A percentile compares a stretch with the other conserved stretches of the same genome.
Conservation (phyloP, 2,888 invertebrate genomes). For the Drosophila lutescens region DNA sequence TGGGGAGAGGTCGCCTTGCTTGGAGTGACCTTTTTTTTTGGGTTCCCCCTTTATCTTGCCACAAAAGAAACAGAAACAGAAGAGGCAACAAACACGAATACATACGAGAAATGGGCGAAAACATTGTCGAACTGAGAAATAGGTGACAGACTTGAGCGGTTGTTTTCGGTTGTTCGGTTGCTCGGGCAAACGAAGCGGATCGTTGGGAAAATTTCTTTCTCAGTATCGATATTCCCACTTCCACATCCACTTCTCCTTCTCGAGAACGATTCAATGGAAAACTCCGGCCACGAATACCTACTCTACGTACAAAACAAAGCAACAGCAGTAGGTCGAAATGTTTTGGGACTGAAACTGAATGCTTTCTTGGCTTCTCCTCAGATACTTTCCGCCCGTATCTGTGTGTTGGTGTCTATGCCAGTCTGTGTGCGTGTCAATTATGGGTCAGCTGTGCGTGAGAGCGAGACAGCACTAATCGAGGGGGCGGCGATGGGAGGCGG, state of each 20-base stretch:
- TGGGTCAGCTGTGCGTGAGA: constrained; percentile 77
- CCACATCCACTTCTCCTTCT: constrained; percentile 7
- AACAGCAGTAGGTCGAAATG: constrained; percentile 47
- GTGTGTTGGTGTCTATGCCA: constrained; percentile 20
- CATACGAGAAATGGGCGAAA: constrained; percentile 61
- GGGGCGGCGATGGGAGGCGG: constrained; percentile 28
- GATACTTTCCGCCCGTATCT: constrained; percentile 44
- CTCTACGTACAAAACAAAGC: constrained; percentile 32
- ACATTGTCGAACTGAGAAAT: constrained; percentile 56
- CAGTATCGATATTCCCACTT: constrained; percentile 37
- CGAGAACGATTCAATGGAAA: constrained; percentile 77
- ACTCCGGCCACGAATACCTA: constrained; percentile 47
- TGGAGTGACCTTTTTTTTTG: constrained; percentile 66
- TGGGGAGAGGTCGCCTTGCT: constrained; percentile 12
- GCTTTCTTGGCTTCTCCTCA: constrained; percentile 51
- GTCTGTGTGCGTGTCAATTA: constrained; percentile 60
- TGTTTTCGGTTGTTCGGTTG: constrained; percentile 23
- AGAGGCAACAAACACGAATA: constrained; percentile 17
- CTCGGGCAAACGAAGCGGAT: constrained; percentile 50
- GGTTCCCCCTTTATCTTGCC: constrained; percentile 20
- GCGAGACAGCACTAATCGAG: constrained; percentile 26
- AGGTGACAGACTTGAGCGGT: constrained; percentile 45
- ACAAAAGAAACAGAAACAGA: constrained; percentile 42
- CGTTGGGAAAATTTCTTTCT: constrained; percentile 45
- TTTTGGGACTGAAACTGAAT: constrained; percentile 30